Conservation (phyloP, 1,140 invertebrate genomes). For the Brachionus plicatilis region DNA sequence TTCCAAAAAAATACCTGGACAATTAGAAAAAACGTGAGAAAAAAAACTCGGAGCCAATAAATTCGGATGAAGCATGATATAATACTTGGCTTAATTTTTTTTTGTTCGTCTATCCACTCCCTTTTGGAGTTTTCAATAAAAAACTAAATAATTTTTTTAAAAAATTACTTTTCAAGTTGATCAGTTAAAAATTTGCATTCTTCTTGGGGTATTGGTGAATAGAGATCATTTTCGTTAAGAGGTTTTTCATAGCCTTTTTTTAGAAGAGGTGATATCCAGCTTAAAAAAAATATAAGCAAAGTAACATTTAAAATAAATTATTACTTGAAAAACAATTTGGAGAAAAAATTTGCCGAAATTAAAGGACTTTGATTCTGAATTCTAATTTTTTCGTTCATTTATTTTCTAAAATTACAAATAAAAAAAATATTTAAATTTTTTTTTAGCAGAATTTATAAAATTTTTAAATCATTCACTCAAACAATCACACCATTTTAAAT, state of each 20-base stretch:
- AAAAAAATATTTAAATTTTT: neutral
- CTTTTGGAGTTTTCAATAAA: neutral
- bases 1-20: neutral
- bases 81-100: neutral
- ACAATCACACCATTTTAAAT: neutral
- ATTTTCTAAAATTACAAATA: neutral
- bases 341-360: neutral
- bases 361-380: conserved; percentile 9
- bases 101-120: neutral
- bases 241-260: neutral
- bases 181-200: neutral
- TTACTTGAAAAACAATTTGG: neutral
- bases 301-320: neutral
- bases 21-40: neutral
- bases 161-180: conserved; percentile 5
- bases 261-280: conserved; percentile 6
- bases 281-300: neutral
- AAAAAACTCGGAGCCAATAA: neutral
- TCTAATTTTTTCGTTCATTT: neutral
- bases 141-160: neutral
- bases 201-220: conserved; percentile 2
- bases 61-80: neutral
- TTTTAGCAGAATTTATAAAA: neutral
- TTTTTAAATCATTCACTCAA: neutral
- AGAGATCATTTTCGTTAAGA: neutral